phyloP scores from a whole-genome alignment of 2,797 vertebrate genomes.

The Thaleichthys pacificus region DNA sequence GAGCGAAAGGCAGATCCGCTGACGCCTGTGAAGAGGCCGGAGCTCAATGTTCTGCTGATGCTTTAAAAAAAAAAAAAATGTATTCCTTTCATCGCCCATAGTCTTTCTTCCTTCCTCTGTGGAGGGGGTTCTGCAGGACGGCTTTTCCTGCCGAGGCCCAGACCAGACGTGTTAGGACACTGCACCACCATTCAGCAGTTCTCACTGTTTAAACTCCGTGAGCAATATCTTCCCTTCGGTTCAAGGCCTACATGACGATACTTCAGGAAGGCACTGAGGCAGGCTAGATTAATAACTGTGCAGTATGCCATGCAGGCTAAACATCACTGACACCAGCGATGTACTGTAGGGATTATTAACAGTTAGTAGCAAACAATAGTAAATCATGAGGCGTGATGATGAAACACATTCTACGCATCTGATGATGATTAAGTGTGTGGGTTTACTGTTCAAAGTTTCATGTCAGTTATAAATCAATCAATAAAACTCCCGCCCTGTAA shows the following conservation, averaged over 20 bases:
- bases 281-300: too few relatives aligned
- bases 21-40: constrained; percentile 4
- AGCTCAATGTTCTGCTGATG: constrained; percentile 18
- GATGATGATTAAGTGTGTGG: constrained; percentile 58
- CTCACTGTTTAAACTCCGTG: constrained; percentile 1
- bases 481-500: constrained; percentile 59
- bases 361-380: constrained; percentile 33
- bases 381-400: constrained; percentile 16
- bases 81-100: constrained; percentile 30
- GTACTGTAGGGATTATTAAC: constrained; percentile 1
- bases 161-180: constrained; percentile 20
- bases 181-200: constrained; percentile 21
- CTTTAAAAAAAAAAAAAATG: too few relatives aligned
- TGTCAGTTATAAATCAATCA: constrained; percentile 59
- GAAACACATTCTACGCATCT: constrained; percentile 50
- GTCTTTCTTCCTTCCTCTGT: background rate
- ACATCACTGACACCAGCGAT: background rate
- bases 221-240: constrained; percentile 11
- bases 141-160: constrained; percentile 15
- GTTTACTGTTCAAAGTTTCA: constrained; percentile 56
- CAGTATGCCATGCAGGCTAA: background rate
- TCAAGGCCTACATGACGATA: background rate
- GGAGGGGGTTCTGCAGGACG: background rate
- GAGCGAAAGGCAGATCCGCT: constrained; percentile 7
- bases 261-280: background rate